Evolutionary conservation across 2,113 vertebrate species (phyloP).

Genomic region (Gallinago undulata): DNA sequence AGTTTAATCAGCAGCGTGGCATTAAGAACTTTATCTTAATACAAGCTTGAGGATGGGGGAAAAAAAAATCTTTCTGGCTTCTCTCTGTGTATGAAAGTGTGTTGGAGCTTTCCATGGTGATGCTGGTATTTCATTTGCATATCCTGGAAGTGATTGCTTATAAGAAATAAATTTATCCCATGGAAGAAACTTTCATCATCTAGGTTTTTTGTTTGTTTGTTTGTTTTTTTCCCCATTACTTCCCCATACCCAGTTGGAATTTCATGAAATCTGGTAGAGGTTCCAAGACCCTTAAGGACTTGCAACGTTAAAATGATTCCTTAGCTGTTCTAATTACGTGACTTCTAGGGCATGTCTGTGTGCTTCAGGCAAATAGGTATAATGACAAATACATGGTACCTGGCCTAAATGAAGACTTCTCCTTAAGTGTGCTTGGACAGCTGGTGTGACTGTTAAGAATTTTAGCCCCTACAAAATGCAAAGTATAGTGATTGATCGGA

Average conservation of each 20-base stretch:
- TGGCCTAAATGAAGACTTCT: neutral
- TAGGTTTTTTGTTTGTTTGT: too few relatives aligned
- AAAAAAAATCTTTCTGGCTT: neutral
- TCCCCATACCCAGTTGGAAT: neutral
- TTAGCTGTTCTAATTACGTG: slow-evolving; percentile 41
- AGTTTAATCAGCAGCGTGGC: neutral
- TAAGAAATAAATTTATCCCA: neutral
- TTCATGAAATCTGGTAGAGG: neutral
- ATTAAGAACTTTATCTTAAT: neutral
- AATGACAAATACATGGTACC: neutral
- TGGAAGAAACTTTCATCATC: slow-evolving; percentile 4
- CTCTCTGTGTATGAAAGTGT: neutral
- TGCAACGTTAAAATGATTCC: neutral
- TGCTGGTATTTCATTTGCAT: neutral
- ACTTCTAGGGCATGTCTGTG: neutral
- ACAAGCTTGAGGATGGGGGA: neutral
- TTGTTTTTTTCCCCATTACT: neutral
- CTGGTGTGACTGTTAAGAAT: neutral
- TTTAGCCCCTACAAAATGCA: neutral
- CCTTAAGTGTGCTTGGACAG: neutral
- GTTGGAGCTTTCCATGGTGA: neutral
- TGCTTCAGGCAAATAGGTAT: neutral
- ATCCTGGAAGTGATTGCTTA: neutral
- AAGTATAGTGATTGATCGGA: neutral
- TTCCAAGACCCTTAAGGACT: slow-evolving; percentile 19